These are phyloP conservation scores for Macaria notata DNA, from an alignment of 2,888 invertebrate species.

Conservation along the genomic window DNA sequence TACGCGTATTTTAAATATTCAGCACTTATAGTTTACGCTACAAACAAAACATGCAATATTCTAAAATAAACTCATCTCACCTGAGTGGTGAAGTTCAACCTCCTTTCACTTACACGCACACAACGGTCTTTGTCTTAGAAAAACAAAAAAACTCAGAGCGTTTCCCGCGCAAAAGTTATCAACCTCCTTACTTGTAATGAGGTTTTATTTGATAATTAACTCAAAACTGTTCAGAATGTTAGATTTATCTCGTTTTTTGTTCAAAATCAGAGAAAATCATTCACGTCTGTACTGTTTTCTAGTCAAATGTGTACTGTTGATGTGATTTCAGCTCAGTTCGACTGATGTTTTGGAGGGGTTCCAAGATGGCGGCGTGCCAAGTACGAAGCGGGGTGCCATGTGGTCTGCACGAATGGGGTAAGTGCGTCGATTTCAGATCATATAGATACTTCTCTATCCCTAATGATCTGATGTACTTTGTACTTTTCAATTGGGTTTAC, in stretches of 20 bases:
- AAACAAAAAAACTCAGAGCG: slow-evolving; percentile 28
- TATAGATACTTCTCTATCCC: no score
- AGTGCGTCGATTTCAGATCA: slow-evolving; percentile 2
- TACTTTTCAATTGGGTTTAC: not conserved
- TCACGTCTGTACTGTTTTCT: slow-evolving; percentile 56
- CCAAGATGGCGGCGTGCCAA: slow-evolving; percentile 81
- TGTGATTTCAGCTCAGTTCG: slow-evolving; percentile 37
- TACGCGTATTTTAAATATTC: not conserved
- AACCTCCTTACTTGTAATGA: slow-evolving; percentile 34
- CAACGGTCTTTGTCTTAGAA: slow-evolving; percentile 37
- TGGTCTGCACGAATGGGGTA: slow-evolving; percentile 42
- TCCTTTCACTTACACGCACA: slow-evolving; percentile 38
- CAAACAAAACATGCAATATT: no score
- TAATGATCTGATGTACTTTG: slow-evolving; percentile 22
- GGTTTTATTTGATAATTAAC: slow-evolving; percentile 4
- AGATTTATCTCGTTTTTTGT: slow-evolving; percentile 29
- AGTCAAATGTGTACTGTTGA: slow-evolving; percentile 60
- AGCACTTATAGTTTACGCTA: no score
- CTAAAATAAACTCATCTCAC: slow-evolving; percentile 30
- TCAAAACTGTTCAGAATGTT: slow-evolving; percentile 12
- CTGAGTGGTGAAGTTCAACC: slow-evolving; percentile 40
- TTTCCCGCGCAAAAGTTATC: slow-evolving; percentile 41
- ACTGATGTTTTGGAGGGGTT: slow-evolving; percentile 51
- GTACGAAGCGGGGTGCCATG: slow-evolving; percentile 71
- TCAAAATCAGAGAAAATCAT: slow-evolving; percentile 29